Base-by-base conservation (phyloP, 1,140 invertebrate genomes). In the Palaemon carinicauda region DNA sequence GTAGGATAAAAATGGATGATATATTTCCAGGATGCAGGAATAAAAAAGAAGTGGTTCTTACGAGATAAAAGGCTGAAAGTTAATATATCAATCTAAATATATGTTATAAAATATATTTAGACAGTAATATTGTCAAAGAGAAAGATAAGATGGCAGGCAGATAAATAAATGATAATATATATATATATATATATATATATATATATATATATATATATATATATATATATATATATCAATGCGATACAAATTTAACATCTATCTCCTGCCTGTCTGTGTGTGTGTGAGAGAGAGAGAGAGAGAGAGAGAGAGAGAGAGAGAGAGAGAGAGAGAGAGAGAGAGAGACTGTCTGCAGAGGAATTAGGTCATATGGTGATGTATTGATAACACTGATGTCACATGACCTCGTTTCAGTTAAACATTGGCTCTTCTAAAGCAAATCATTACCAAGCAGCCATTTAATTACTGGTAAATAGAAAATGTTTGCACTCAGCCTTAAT, bases 201-300 rank as follows among this genome's bases (percentile, higher is more conserved):
- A 52, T 41, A 51, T 77, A 77, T 15, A 51, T 51, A 51, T 15
- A 41, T 51, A 41, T n/a, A 10, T n/a, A 10, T 77, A 77, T 24
- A 77, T 50, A 41, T 77, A 77, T n/a, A n/a, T n/a, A n/a, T n/a
- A n/a, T n/a, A n/a, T n/a, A n/a, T n/a, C n/a, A n/a, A n/a, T n/a
- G n/a, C n/a, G n/a, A n/a, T 60, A 60, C 17, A 15, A 7, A 60
- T 60, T 21, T 7, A 60, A 5, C 7, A 60, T 60, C 7, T 29
- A 7, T 24, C 7, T 19, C 24, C 69, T 27, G 29, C 10, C 69
- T 12, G 79, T 50, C 31, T 33, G 29, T 17, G 79, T 50, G 60
- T 24, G 29, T 24, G 56, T 69, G 79, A 69, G 79, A 51, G 79
- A 69, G 79, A 71, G 60, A 69, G 15, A 71, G 80, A 51, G 60